Evolutionary conservation across 1,140 invertebrate species (phyloP).

Genomic region (Drosophila tristis): DNA sequence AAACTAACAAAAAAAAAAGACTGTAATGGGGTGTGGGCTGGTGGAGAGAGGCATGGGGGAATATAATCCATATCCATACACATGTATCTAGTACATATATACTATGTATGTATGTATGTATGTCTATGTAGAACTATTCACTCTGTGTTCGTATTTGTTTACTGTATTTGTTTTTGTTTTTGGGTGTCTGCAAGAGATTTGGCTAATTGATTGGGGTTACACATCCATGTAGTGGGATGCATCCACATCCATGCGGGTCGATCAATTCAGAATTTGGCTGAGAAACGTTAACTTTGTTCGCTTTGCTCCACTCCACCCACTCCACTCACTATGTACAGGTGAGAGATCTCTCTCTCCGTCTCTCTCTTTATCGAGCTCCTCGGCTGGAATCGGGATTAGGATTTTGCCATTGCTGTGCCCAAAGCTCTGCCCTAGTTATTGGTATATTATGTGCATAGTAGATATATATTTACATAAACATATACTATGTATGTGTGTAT

Average conservation of each 20-base stretch:
- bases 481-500: no score
- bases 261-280: constrained; percentile 16
- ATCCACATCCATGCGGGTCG: constrained; percentile 11
- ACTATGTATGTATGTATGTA: constrained; percentile 54
- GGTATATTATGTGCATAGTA: no score
- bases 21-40: constrained; percentile 24
- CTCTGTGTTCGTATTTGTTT: constrained; percentile 19
- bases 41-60: constrained; percentile 20
- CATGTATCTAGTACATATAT: constrained; percentile 16
- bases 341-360: no score
- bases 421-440: no score
- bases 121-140: constrained; percentile 52
- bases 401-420: constrained; percentile 4
- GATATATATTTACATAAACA: no score
- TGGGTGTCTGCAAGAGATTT: constrained; percentile 38
- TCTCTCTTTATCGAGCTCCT: neutral
- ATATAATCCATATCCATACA: no score
- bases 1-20: constrained; percentile 52
- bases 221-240: neutral
- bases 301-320: constrained; percentile 20
- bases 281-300: constrained; percentile 34
- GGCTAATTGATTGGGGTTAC: constrained; percentile 35
- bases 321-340: constrained; percentile 39
- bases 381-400: constrained; percentile 26
- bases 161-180: constrained; percentile 20